Evolutionary conservation across 2,888 invertebrate genomes (phyloP).

Genomic region (Stenichneumon culpator): DNA sequence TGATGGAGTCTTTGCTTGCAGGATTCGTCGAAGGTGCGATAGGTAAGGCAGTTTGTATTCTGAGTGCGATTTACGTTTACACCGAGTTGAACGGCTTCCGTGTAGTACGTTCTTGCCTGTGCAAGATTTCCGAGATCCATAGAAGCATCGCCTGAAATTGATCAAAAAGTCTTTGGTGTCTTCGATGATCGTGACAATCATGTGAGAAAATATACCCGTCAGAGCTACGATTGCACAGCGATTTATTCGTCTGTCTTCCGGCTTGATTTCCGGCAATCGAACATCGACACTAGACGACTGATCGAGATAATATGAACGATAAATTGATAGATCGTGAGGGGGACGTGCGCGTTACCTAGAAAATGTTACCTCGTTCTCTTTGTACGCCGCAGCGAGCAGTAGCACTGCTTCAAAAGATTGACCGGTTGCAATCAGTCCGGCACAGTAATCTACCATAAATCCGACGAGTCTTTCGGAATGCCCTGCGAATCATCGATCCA

Average conservation of each 20-base stretch:
- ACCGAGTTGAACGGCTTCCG: conserved; percentile 65
- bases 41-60: conserved; percentile 42
- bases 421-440: conserved; percentile 78
- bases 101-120: conserved; percentile 71
- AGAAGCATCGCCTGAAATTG: conserved; percentile 74
- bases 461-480: conserved; percentile 73
- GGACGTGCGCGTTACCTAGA: background rate
- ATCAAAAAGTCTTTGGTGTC: background rate
- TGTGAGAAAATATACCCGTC: conserved; percentile 62
- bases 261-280: conserved; percentile 29
- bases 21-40: conserved; percentile 49
- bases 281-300: conserved; percentile 51
- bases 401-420: conserved; percentile 80
- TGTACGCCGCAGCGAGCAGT: conserved; percentile 74
- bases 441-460: conserved; percentile 80
- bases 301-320: background rate
- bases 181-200: background rate
- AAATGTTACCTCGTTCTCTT: conserved; percentile 67
- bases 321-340: background rate
- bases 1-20: conserved; percentile 56
- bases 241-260: conserved; percentile 47
- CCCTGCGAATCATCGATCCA: conserved; percentile 48
- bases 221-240: conserved; percentile 66
- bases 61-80: background rate
- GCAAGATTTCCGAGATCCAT: conserved; percentile 70